Evolutionary conservation across 1,140 invertebrate species (phyloP).

Genomic region (Pogonomyrmex barbatus): DNA sequence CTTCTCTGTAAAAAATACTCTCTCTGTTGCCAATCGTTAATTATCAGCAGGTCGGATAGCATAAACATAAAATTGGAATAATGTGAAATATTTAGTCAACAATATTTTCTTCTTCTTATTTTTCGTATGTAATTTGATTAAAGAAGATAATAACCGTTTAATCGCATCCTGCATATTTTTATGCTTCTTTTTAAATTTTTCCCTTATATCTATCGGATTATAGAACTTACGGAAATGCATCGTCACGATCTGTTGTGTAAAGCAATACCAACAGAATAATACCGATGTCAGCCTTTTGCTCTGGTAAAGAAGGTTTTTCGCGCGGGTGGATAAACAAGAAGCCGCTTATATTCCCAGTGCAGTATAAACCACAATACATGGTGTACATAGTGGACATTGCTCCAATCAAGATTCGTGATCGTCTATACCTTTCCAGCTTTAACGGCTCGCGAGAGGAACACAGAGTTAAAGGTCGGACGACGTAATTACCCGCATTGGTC

Average conservation of each 20-base stretch:
- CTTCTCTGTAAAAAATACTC: neutral
- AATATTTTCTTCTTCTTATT: neutral
- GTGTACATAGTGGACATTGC: constrained; percentile 46
- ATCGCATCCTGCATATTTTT: neutral
- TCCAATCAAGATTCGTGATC: constrained; percentile 63
- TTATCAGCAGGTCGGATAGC: neutral
- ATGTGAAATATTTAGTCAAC: neutral
- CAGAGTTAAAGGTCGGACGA: constrained; percentile 16
- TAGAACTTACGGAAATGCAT: neutral
- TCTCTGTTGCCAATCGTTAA: neutral
- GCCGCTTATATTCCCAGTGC: constrained; percentile 53
- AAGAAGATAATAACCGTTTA: neutral
- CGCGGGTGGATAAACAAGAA: constrained; percentile 66
- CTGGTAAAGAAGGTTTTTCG: constrained; percentile 45
- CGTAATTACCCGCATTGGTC: constrained; percentile 70
- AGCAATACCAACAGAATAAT: constrained; percentile 33
- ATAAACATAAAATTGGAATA: neutral
- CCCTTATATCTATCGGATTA: neutral
- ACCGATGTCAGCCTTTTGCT: constrained; percentile 32
- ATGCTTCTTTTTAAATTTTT: neutral
- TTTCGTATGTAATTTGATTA: no score
- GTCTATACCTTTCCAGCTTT: constrained; percentile 60
- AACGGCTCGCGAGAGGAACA: constrained; percentile 10
- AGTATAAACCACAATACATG: constrained; percentile 65
- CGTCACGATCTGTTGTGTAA: neutral